These are phyloP conservation scores for Calidris pugnax DNA, from an alignment of 2,113 vertebrate genomes.

Conservation along the genomic window DNA sequence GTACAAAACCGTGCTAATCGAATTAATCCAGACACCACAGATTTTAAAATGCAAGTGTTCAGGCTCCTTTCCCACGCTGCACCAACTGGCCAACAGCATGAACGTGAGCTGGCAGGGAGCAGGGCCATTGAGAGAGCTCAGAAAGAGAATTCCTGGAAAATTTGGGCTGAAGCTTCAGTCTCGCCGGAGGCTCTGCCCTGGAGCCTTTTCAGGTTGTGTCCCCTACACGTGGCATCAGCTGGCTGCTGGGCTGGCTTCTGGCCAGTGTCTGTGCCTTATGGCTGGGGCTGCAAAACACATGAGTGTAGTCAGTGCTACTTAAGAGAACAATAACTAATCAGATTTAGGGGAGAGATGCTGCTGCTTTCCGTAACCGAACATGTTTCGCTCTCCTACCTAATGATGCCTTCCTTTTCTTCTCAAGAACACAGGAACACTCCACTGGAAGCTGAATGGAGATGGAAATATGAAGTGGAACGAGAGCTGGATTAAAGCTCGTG, in stretches of 20 bases:
- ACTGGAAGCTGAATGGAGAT: background rate
- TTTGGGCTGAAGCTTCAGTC: background rate
- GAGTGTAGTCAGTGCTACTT: background rate
- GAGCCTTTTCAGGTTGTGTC: background rate
- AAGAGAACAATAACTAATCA: constrained; percentile 42
- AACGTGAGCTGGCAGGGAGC: background rate
- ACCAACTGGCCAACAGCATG: background rate
- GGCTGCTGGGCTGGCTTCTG: background rate
- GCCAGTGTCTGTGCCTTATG: background rate
- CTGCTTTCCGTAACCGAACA: background rate
- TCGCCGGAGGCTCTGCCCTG: background rate
- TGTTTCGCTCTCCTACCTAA: background rate
- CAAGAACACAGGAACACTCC: constrained; percentile 25
- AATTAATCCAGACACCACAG: background rate
- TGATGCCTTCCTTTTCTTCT: background rate
- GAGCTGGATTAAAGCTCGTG: background rate
- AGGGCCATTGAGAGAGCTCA: background rate
- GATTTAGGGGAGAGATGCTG: background rate
- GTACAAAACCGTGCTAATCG: background rate
- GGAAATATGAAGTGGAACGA: constrained; percentile 7
- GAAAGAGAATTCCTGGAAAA: background rate
- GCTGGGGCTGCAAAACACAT: background rate
- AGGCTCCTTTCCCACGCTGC: background rate
- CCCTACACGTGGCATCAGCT: background rate
- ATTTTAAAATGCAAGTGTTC: background rate